Percentiles rank a stretch among this genome's conserved stretches.
Conservation (phyloP, 2,113 vertebrate species). For the Promerops cafer region DNA sequence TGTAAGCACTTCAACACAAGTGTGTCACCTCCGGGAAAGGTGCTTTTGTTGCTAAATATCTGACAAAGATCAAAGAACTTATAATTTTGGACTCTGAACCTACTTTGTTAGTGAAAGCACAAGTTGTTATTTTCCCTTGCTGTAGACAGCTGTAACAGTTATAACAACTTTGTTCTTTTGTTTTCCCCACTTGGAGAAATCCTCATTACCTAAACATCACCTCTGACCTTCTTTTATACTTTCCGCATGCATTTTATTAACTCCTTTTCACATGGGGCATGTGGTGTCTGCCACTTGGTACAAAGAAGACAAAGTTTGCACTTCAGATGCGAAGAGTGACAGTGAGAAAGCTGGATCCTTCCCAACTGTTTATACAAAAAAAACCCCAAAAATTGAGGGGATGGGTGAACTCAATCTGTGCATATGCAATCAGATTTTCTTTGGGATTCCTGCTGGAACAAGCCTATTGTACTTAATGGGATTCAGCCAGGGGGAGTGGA, state of each 20-base stretch:
- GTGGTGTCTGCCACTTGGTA: slow-evolving; percentile 49
- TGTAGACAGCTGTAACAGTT: slow-evolving; percentile 39
- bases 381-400: neutral
- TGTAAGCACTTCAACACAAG: neutral
- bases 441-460: neutral
- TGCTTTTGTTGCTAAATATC: neutral
- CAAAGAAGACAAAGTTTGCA: slow-evolving; percentile 8
- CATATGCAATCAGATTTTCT: neutral
- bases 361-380: neutral
- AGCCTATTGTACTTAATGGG: neutral
- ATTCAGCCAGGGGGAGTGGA: neutral
- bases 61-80: neutral
- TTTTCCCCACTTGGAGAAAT: slow-evolving; percentile 60
- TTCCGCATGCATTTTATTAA: slow-evolving; percentile 65
- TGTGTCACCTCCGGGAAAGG: neutral
- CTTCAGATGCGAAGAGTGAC: slow-evolving; percentile 44
- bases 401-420: neutral
- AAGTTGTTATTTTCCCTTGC: neutral
- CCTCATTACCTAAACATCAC: slow-evolving; percentile 57
- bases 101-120: neutral
- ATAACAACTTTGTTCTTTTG: slow-evolving; percentile 54
- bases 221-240: slow-evolving; percentile 66
- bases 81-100: neutral
- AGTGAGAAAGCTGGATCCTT: neutral
- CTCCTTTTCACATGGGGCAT: slow-evolving; percentile 61